A percentile compares a stretch with the other conserved stretches of the same genome.
These are phyloP conservation scores for Okapia johnstoni DNA, from an alignment of 2,113 vertebrate genomes.

Conservation along the genomic window DNA sequence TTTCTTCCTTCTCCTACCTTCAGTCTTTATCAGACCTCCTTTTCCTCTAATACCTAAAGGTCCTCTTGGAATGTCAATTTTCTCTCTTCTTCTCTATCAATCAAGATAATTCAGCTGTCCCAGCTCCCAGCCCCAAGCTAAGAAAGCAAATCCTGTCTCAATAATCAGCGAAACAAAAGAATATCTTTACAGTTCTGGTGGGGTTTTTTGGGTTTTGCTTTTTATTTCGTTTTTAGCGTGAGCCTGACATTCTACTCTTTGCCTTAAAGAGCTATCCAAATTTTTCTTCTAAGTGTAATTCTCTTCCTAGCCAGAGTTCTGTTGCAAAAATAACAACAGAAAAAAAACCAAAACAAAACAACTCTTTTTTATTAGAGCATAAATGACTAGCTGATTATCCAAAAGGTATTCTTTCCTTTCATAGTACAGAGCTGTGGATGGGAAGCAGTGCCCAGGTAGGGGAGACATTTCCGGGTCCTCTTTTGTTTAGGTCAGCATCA, in stretches of 20 bases:
- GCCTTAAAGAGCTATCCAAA: background rate
- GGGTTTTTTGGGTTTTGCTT: background rate
- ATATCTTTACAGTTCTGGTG: background rate
- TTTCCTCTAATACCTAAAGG: background rate
- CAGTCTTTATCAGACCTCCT: background rate
- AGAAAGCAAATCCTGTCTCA: background rate
- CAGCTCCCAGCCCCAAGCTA: background rate
- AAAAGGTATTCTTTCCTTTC: background rate
- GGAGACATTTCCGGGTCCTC: background rate
- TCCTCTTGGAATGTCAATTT: background rate
- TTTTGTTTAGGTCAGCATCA: background rate
- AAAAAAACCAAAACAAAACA: background rate
- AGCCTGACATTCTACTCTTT: background rate
- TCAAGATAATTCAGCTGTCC: background rate
- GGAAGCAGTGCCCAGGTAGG: background rate
- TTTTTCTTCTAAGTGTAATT: background rate
- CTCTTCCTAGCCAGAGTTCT: background rate
- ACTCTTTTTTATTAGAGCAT: background rate
- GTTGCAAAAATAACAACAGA: background rate
- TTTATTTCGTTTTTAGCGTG: background rate
- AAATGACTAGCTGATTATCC: background rate
- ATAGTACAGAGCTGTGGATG: background rate
- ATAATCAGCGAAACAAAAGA: background rate
- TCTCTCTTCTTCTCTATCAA: background rate
- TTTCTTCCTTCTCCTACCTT: background rate